Evolutionary conservation across 1,140 invertebrate genomes (phyloP).

Genomic region (Zaprionus kolodkinae): DNA sequence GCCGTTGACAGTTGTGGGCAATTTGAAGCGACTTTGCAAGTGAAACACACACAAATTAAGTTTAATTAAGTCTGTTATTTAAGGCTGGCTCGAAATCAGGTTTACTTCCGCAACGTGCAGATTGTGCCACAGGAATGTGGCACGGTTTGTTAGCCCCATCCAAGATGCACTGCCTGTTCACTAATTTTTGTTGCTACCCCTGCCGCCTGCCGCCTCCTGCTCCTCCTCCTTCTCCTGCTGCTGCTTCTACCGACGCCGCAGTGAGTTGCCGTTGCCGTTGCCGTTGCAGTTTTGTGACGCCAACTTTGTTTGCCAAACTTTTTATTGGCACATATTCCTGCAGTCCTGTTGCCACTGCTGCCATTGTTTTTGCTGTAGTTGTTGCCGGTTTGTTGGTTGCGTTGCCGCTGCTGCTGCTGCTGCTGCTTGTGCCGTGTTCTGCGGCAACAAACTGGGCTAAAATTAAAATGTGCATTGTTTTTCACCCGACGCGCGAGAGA

Average conservation of each 20-base stretch:
- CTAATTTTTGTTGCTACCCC: slow-evolving; percentile 56
- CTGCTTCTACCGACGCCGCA: slow-evolving; percentile 16
- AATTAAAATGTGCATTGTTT: slow-evolving; percentile 77
- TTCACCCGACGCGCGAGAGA: slow-evolving; percentile 43
- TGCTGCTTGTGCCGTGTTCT: slow-evolving; percentile 51
- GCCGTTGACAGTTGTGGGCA: slow-evolving; percentile 57
- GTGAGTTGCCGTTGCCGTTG: slow-evolving; percentile 47
- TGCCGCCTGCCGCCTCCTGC: too few species aligned
- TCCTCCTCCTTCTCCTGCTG: neutral
- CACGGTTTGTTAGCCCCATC: slow-evolving; percentile 20
- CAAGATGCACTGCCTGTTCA: slow-evolving; percentile 33
- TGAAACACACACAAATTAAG: slow-evolving; percentile 61
- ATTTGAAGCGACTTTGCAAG: slow-evolving; percentile 35
- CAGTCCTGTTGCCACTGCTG: slow-evolving; percentile 40
- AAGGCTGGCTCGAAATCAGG: slow-evolving; percentile 43
- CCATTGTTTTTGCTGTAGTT: neutral
- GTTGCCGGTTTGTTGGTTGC: slow-evolving; percentile 21
- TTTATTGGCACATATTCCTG: slow-evolving; percentile 80
- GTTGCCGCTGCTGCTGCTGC: slow-evolving; percentile 7
- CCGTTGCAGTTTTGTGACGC: slow-evolving; percentile 79
- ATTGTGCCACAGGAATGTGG: slow-evolving; percentile 25
- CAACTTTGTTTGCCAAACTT: slow-evolving; percentile 83
- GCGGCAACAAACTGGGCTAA: slow-evolving; percentile 74
- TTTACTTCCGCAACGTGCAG: slow-evolving; percentile 46
- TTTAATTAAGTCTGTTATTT: slow-evolving; percentile 75